A percentile compares a stretch with the other conserved stretches of the same genome.
Conservation (phyloP, 2,797 vertebrate genomes). For the Acrossocheilus fasciatus region DNA sequence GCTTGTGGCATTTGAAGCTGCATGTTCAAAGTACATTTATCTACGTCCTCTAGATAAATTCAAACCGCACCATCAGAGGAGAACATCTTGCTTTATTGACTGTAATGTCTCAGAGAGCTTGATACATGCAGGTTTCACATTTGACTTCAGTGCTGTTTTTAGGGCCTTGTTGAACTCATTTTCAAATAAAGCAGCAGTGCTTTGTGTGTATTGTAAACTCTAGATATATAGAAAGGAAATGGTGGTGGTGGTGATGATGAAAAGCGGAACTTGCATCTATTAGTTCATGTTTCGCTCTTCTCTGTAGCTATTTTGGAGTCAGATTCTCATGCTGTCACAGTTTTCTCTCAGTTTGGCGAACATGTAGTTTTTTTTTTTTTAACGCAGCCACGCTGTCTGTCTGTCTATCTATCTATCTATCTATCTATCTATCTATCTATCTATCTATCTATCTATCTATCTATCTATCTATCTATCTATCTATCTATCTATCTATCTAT, state of each 20-base stretch:
- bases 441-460: no score
- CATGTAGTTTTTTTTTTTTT: neutral
- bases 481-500: no score
- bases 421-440: no score
- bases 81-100: neutral
- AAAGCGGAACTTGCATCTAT: conserved; percentile 64
- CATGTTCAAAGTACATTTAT: neutral
- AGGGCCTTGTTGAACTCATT: neutral
- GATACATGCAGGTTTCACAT: neutral
- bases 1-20: neutral
- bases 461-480: no score
- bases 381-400: no score
- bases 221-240: conserved; percentile 66
- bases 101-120: neutral
- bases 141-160: neutral
- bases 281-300: conserved; percentile 9
- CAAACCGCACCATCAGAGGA: neutral
- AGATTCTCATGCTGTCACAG: conserved; percentile 5
- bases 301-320: conserved; percentile 10
- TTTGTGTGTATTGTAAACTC: conserved; percentile 24
- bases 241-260: conserved; percentile 62
- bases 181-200: neutral
- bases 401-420: no score
- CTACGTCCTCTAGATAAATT: neutral
- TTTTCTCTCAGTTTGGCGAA: neutral